A percentile compares a stretch with the other conserved stretches of the same genome.
These are phyloP conservation scores for Regulus satrapa DNA, from an alignment of 2,113 vertebrate genomes.

Conservation along the genomic window DNA sequence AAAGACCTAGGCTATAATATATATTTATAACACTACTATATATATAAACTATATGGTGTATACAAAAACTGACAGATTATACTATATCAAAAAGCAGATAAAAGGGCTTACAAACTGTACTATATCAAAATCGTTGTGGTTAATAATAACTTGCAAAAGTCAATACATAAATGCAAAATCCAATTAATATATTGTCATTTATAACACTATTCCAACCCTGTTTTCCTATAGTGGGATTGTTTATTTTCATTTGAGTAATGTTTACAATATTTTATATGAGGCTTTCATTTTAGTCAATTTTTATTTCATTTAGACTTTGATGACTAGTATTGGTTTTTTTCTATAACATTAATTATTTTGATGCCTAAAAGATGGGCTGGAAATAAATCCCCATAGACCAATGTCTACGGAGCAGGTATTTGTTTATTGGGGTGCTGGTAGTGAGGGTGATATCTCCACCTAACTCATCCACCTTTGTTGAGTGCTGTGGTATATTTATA, in stretches of 20 bases:
- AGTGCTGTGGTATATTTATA: neutral
- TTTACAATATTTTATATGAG: neutral
- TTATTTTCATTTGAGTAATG: neutral
- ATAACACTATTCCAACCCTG: neutral
- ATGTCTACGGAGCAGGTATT: neutral
- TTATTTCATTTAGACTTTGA: neutral
- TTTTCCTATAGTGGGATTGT: neutral
- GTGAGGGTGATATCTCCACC: neutral
- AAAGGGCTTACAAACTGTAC: too few relatives aligned
- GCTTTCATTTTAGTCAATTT: neutral
- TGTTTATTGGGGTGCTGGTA: neutral
- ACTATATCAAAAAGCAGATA: too few relatives aligned
- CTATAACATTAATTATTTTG: neutral
- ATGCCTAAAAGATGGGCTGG: neutral
- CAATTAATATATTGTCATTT: too few relatives aligned
- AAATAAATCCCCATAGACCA: neutral
- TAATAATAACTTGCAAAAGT: too few relatives aligned
- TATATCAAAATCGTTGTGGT: too few relatives aligned
- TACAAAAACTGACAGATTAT: too few relatives aligned
- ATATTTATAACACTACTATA: too few relatives aligned
- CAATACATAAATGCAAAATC: too few relatives aligned
- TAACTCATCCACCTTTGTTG: neutral
- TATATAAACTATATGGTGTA: too few relatives aligned
- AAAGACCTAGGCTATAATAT: too few relatives aligned
- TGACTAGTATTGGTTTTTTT: neutral